Conservation (phyloP, 2,888 invertebrate genomes). For the Phanerotoma sp. region DNA sequence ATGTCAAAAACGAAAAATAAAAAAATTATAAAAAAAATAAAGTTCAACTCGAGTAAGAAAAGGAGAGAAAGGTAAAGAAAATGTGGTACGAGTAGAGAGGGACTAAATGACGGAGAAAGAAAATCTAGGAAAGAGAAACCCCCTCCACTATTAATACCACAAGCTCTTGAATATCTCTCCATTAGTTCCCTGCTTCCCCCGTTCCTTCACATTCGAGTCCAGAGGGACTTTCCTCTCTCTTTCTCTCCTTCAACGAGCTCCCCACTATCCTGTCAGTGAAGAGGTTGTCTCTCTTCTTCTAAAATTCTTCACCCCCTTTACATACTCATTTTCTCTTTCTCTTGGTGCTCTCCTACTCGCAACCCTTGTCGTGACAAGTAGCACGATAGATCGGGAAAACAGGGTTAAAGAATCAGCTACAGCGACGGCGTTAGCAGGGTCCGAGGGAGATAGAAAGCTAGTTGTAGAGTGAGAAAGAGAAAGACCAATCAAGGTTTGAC, state of each 20-base stretch:
- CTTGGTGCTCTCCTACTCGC: slow-evolving; percentile 7
- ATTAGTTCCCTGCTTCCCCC: slow-evolving; percentile 41
- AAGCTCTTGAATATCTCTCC: slow-evolving; percentile 57
- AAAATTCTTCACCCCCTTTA: slow-evolving; percentile 17
- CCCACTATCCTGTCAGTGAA: slow-evolving; percentile 26
- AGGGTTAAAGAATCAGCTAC: slow-evolving; percentile 42
- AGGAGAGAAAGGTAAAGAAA: slow-evolving; percentile 30
- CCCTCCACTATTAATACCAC: slow-evolving; percentile 44
- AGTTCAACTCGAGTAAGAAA: slow-evolving; percentile 35
- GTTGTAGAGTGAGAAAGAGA: slow-evolving; percentile 41
- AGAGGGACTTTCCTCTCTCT: slow-evolving; percentile 46
- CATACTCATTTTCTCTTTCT: slow-evolving; percentile 4
- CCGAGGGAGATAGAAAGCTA: slow-evolving; percentile 10
- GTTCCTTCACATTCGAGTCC: slow-evolving; percentile 39
- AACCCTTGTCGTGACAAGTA: slow-evolving; percentile 1
- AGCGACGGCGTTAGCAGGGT: slow-evolving; percentile 27
- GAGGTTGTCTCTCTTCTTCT: slow-evolving; percentile 26
- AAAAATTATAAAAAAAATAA: too few species aligned
- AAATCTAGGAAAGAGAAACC: slow-evolving; percentile 32
- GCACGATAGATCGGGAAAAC: background rate
- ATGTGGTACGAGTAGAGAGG: slow-evolving; percentile 3
- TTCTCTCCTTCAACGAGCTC: slow-evolving; percentile 32
- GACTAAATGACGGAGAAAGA: slow-evolving; percentile 23
- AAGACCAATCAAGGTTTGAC: slow-evolving; percentile 65
- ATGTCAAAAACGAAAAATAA: too few species aligned